Evolutionary conservation across 2,888 invertebrate genomes (phyloP).

Genomic region (Pseudolycoriella hygida): DNA sequence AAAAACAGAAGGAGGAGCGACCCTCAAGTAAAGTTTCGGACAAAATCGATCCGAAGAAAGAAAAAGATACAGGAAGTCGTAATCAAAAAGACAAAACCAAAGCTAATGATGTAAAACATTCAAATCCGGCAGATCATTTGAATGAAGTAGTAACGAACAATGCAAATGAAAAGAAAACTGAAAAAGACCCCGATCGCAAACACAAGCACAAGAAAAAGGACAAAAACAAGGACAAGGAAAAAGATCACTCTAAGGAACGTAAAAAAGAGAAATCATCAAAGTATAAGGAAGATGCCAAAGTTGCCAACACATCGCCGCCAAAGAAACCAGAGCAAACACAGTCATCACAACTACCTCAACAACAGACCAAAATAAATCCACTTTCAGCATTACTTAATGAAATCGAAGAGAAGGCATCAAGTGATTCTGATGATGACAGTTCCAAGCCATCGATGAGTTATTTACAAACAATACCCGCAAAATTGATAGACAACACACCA

Average conservation of each 20-base stretch:
- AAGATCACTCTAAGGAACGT: slow-evolving; percentile 15
- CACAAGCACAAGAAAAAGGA: slow-evolving; percentile 47
- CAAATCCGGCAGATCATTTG: slow-evolving; percentile 10
- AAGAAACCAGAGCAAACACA: slow-evolving; percentile 28
- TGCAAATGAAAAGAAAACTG: slow-evolving; percentile 19
- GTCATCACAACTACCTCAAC: slow-evolving; percentile 17
- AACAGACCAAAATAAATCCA: slow-evolving; percentile 20
- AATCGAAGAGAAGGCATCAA: slow-evolving; percentile 4
- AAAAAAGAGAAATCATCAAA: slow-evolving; percentile 14
- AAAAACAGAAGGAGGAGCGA: slow-evolving; percentile 7
- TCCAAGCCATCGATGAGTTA: slow-evolving; percentile 11
- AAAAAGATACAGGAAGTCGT: slow-evolving; percentile 9
- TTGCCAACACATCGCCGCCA: slow-evolving; percentile 17
- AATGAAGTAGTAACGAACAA: neutral
- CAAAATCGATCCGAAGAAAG: slow-evolving; percentile 9
- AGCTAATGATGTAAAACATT: neutral
- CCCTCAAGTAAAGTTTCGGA: neutral
- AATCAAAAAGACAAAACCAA: neutral
- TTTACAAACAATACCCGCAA: slow-evolving; percentile 5
- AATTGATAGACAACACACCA: slow-evolving; percentile 22
- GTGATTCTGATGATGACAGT: slow-evolving; percentile 5
- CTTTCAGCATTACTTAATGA: slow-evolving; percentile 3
- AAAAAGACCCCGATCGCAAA: slow-evolving; percentile 36
- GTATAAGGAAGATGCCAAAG: neutral
- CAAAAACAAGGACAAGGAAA: slow-evolving; percentile 47